Base-by-base conservation (phyloP, 2,888 invertebrate species). In the Agonopterix alstromeriana region DNA sequence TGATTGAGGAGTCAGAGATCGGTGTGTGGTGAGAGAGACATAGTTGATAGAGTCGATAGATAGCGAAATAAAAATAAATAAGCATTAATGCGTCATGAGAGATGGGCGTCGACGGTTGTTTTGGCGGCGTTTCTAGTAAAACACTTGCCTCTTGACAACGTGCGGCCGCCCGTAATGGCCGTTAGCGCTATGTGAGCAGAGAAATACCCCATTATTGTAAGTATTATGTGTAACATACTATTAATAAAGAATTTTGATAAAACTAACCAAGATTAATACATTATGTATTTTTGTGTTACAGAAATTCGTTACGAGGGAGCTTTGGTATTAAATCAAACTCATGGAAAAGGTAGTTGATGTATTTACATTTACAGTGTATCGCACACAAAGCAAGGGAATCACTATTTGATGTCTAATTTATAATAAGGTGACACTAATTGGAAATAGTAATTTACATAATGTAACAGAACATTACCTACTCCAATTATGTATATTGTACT, bases 101-200 rank as follows among this genome's bases (percentile, higher is more conserved):
- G 82, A 82, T 83, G 77, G 81, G 76, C 84, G 86, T 85, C 83
- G 86, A 82, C 81, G 63, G 42, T 42, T 63, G 42, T 42, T 10
- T 70, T 74, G 79, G 70, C 77, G 71, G 76, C 76, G 83, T 77
- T 79, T 82, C 82, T 89, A 90, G 82, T 88, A 89, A 85, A 89
- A 89, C 73, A 90, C 89, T 88, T 90, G 89, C 89, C 89, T 90
- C 89, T 89, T 90, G 79, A 89, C 80, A 77, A 88, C 81, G 78
- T 88, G 76, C 73, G 88, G 83, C 82, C 89, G 84, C 78, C 80
- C 89, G 79, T 89, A 89, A 87, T 86, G 76, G 81, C 89, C 89
- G 85, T 90, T 89, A 83, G 82, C 72, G 85, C 89, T 90, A 82
- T 66, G 69, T 79, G 72, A 81, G 75, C 80, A 87, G 70, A 88